Conservation (phyloP, 2,888 invertebrate genomes). For the Tricholauxania praeusta region DNA sequence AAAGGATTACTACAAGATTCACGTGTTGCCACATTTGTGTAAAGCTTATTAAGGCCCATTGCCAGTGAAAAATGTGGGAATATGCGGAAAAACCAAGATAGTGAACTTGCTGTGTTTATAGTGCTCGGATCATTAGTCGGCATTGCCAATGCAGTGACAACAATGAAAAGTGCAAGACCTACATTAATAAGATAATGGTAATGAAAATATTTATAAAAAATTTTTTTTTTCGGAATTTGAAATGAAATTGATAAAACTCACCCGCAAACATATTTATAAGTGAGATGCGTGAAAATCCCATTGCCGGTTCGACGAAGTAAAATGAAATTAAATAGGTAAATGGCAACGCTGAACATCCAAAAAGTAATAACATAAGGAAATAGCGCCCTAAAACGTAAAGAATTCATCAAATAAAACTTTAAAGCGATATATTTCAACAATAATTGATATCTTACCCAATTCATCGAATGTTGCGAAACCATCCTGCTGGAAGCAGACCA, state of each 20-base stretch:
- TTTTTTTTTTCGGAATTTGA: too few species aligned
- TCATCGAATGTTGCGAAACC: conserved; percentile 63
- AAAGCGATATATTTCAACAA: too few species aligned
- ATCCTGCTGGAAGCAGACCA: conserved; percentile 73
- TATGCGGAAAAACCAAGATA: conserved; percentile 72
- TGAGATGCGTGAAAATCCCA: conserved; percentile 78
- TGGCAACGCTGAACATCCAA: conserved; percentile 78
- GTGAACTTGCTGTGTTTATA: too few species aligned
- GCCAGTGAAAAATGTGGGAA: conserved; percentile 77
- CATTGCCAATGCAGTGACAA: too few species aligned
- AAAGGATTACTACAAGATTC: conserved; percentile 42
- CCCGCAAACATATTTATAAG: conserved; percentile 79
- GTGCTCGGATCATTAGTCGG: too few species aligned
- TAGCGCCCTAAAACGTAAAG: conserved; percentile 1
- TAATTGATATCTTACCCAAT: conserved; percentile 43
- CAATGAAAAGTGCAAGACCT: too few species aligned
- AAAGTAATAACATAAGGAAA: conserved; percentile 67
- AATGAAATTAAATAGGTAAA: conserved; percentile 77
- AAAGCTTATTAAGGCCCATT: conserved; percentile 62
- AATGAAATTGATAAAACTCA: conserved; percentile 54
- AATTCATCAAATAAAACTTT: background rate
- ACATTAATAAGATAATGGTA: too few species aligned
- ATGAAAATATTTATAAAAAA: too few species aligned
- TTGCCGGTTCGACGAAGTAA: conserved; percentile 76
- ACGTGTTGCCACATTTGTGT: conserved; percentile 46